A percentile compares a stretch with the other conserved stretches of the same genome.
phyloP scores from a whole-genome alignment of 2,113 vertebrate species.

The Callionymus lyra region DNA sequence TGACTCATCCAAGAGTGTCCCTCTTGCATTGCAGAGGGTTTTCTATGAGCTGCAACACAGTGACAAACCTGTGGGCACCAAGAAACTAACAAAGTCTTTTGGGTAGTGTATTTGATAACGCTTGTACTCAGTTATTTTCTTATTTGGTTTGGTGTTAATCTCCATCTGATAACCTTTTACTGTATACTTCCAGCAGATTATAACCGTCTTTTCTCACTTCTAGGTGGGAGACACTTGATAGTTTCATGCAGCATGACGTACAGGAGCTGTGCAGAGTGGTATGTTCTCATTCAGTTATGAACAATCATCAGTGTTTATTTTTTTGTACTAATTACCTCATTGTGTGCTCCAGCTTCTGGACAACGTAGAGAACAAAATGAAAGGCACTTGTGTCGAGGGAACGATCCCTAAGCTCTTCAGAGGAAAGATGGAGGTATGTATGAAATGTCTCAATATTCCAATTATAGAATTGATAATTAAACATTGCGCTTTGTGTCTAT shows the following conservation, averaged over 20 bases:
- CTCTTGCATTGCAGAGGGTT: slow-evolving; percentile 92
- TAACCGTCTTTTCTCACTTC: slow-evolving; percentile 3
- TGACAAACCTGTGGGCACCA: slow-evolving; percentile 97
- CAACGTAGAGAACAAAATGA: slow-evolving; percentile 99
- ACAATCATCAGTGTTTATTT: background rate
- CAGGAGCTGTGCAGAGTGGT: slow-evolving; percentile 98
- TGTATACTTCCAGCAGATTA: too few species aligned
- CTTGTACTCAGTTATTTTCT: background rate
- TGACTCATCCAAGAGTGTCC: slow-evolving; percentile 97
- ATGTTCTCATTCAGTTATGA: slow-evolving; percentile 51
- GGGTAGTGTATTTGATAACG: slow-evolving; percentile 63
- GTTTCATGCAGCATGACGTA: slow-evolving; percentile 99
- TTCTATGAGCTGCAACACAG: slow-evolving; percentile 98
- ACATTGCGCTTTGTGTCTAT: too few species aligned
- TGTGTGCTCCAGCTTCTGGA: slow-evolving; percentile 82
- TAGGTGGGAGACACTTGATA: slow-evolving; percentile 98
- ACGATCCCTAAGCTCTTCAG: slow-evolving; percentile 97
- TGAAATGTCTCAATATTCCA: too few species aligned
- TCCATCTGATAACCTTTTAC: too few species aligned
- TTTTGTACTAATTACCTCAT: background rate
- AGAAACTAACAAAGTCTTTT: slow-evolving; percentile 97
- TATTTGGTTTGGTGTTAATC: too few species aligned
- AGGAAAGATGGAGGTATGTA: slow-evolving; percentile 97
- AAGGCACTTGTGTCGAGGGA: slow-evolving; percentile 98
- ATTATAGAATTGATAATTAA: too few species aligned